Evolutionary conservation across 1,140 invertebrate genomes (phyloP), one percentile per base, ranked within the genome.

Genomic region (Zaprionus davidi): DNA sequence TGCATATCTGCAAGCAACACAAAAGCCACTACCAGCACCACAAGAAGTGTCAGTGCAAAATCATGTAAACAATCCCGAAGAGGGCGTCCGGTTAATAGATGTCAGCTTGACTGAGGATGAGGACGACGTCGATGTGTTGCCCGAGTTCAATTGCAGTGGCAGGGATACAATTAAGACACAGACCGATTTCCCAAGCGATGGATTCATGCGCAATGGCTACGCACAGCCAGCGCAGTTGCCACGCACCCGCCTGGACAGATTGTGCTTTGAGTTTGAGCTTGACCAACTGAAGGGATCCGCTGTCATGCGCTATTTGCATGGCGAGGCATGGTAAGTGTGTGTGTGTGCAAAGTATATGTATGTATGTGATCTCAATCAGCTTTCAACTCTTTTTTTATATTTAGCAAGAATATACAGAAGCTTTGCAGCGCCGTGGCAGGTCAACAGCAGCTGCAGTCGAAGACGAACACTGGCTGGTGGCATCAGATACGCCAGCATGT

Each of bases 371-470:
- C 20, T 12, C 9, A 24, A 36, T 20, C 46, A 31, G 11, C 2
- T 2, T 2, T 38, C 5, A 41, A 7, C n/a, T 3, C 15, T 17
- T 26, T 7, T 41, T 15, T 12, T 9, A 3, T 9, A 6, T 13
- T 15, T 4, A 92, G 91, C 60, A 92, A 86, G 66, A 85, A 85
- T 34, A 68, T 92, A 34, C 91, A 92, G 38, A 81, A 90, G 55
- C 65, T 92, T 0, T 91, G 72, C 49, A 59, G 24, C 11, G 78
- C 75, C 15, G 75, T 66, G 20, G 69, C 24, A 2, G 79, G 71
- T 26, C 74, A 87, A 28, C 76, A 90, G 13, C 81, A 88, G 24
- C 31, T 90, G 36, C 69, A 74, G 26, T 36, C 51, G 5, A 56
- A 56, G 20, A 34, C 67, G 1, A 49, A 68, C 6, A 5, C 55